phyloP scores from a whole-genome alignment of 2,113 vertebrate species.

The Hippoglossus stenolepis region DNA sequence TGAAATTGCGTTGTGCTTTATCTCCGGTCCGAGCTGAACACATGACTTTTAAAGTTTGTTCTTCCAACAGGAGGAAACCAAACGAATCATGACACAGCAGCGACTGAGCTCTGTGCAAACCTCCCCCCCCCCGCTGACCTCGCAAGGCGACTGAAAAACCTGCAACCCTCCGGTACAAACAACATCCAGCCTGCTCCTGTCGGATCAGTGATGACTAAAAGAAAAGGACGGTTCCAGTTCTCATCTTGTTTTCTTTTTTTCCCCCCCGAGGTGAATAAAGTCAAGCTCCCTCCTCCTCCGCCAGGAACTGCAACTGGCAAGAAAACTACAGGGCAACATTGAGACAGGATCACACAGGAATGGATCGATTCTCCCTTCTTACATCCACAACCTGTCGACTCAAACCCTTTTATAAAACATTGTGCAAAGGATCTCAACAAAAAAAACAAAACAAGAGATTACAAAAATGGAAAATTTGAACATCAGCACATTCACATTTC shows the following conservation, averaged over 20 bases:
- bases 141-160: constrained; percentile 4
- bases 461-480: constrained; percentile 57
- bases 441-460: constrained; percentile 39
- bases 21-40: constrained; percentile 44
- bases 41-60: constrained; percentile 27
- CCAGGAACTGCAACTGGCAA: constrained; percentile 40
- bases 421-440: constrained; percentile 68
- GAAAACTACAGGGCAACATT: constrained; percentile 55
- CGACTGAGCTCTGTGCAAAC: constrained; percentile 16
- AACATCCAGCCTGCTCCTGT: constrained; percentile 17
- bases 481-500: constrained; percentile 72
- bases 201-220: constrained; percentile 26
- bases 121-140: constrained; percentile 19
- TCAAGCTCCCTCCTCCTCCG: constrained; percentile 50
- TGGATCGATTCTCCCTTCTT: constrained; percentile 42
- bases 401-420: constrained; percentile 64
- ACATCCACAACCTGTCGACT: constrained; percentile 53
- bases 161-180: constrained; percentile 14
- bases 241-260: neutral
- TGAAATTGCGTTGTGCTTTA: constrained; percentile 68
- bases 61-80: constrained; percentile 32
- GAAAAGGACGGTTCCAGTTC: constrained; percentile 6
- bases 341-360: constrained; percentile 40
- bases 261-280: constrained; percentile 11
- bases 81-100: constrained; percentile 35